Conservation (phyloP, 2,113 vertebrate genomes). For the Anhinga rufa region DNA sequence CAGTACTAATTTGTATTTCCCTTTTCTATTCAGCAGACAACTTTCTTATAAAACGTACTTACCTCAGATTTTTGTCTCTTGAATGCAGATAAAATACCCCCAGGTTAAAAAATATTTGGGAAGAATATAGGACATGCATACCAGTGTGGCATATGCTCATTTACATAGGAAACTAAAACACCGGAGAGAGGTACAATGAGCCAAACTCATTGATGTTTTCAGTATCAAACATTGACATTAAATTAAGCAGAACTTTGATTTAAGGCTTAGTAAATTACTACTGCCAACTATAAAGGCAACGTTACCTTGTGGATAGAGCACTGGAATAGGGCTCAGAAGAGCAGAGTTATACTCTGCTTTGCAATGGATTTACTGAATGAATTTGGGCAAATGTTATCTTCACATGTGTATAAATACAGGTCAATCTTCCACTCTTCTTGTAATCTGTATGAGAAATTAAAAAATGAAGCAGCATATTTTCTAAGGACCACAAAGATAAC, state of each 20-base stretch:
- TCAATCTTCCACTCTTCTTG: constrained; percentile 5
- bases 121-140: not conserved
- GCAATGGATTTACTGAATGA: not conserved
- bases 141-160: not conserved
- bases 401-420: not conserved
- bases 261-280: not conserved
- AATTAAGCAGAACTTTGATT: not conserved
- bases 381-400: not conserved
- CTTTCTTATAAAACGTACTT: not conserved
- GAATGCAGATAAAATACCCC: not conserved
- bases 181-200: not conserved
- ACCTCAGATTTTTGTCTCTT: not conserved
- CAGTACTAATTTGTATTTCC: not conserved
- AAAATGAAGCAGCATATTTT: not conserved
- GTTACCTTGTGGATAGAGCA: not conserved
- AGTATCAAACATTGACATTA: not conserved
- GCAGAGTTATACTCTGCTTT: not conserved
- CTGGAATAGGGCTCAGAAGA: not conserved
- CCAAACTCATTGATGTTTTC: not conserved
- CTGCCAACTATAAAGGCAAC: not conserved
- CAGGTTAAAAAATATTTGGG: not conserved
- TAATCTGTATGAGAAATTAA: not conserved
- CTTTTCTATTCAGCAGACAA: not conserved
- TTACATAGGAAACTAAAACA: not conserved
- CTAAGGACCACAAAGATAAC: not conserved